Percentiles rank a stretch among this genome's conserved stretches.
Evolutionary conservation across 2,113 vertebrate species (phyloP).

Genomic region (Lagopus muta): DNA sequence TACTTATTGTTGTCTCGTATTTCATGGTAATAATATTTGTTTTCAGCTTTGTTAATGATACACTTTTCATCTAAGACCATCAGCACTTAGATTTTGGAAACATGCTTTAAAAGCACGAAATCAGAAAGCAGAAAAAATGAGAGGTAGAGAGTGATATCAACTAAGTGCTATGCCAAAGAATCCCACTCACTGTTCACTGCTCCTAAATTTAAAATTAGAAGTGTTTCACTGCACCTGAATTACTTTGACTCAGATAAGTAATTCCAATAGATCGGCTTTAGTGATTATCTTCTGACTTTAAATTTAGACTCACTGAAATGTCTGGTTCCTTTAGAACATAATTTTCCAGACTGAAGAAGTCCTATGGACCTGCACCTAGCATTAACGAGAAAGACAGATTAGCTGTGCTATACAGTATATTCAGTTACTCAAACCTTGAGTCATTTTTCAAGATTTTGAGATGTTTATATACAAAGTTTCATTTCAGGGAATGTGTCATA

Average conservation of each 20-base stretch:
- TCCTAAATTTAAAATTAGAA: slow-evolving; percentile 79
- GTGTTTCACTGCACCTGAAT: slow-evolving; percentile 75
- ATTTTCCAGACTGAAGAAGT: slow-evolving; percentile 66
- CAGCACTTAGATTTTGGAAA: slow-evolving; percentile 22
- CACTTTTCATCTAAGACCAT: background rate
- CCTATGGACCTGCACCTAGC: background rate
- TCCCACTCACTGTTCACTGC: slow-evolving; percentile 52
- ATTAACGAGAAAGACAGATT: slow-evolving; percentile 52
- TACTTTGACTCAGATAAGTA: slow-evolving; percentile 74
- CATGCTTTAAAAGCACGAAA: slow-evolving; percentile 2
- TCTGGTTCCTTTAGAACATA: slow-evolving; percentile 63
- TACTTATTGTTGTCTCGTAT: background rate
- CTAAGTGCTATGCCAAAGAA: slow-evolving; percentile 42
- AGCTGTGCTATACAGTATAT: background rate
- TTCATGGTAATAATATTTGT: background rate
- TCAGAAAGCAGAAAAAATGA: slow-evolving; percentile 60
- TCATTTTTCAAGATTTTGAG: slow-evolving; percentile 40
- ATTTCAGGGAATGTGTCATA: slow-evolving; percentile 29
- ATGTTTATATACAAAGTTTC: slow-evolving; percentile 43
- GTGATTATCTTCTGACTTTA: slow-evolving; percentile 72
- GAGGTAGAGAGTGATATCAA: slow-evolving; percentile 21
- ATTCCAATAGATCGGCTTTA: slow-evolving; percentile 71
- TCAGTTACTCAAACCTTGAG: slow-evolving; percentile 19
- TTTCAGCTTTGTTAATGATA: slow-evolving; percentile 23
- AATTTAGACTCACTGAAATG: slow-evolving; percentile 71